Base-by-base conservation (phyloP, 2,113 vertebrate species). In the Ciconia boyciana region DNA sequence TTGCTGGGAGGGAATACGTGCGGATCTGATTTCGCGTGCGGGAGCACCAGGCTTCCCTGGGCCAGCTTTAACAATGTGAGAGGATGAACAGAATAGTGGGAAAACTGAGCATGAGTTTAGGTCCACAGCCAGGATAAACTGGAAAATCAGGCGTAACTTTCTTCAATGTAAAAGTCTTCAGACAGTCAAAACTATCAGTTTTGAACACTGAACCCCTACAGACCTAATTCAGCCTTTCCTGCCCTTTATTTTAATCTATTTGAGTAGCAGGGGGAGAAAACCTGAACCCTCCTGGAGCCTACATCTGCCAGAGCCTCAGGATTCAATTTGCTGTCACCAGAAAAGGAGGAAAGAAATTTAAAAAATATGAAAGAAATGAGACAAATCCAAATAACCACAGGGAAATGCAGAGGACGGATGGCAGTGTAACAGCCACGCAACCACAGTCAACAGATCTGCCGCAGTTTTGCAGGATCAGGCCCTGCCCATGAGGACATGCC, bases 381-480 rank as follows among this genome's bases (percentile, higher is more conserved):
- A 60, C 29, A 65, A 71, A 69, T 3, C 32, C 25, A 54, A 36
- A 36, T 1, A 75, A 32, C 3, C 11, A 3, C n/a, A 19, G 12
- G 31, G 26, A 89, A 64, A 72, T 0, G 1, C 44, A 43, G 54
- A 34, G 41, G 34, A 39, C 49, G 69, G 34, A 52, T 2, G 16
- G 31, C 62, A 52, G 29, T 0, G 0, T 12, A 34, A 24, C 13
- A 60, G 36, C 36, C 11, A 15, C 1, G 1, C 18, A 48, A 14
- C 14, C 29, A 10, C 31, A 29, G 17, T 0, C 36, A 5, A 4
- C 8, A 10, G 43, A 18, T 8, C 39, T 36, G 68, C 17, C 32
- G 1, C 1, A 16, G 74, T 2, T 19, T 1, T 16, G 69, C 55
- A 28, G 78, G 48, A 13, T 41, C 60, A 8, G 13, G 3, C 43